Evolutionary conservation across 2,113 vertebrate species (phyloP).

Genomic region (Urocynchramus pylzowi): DNA sequence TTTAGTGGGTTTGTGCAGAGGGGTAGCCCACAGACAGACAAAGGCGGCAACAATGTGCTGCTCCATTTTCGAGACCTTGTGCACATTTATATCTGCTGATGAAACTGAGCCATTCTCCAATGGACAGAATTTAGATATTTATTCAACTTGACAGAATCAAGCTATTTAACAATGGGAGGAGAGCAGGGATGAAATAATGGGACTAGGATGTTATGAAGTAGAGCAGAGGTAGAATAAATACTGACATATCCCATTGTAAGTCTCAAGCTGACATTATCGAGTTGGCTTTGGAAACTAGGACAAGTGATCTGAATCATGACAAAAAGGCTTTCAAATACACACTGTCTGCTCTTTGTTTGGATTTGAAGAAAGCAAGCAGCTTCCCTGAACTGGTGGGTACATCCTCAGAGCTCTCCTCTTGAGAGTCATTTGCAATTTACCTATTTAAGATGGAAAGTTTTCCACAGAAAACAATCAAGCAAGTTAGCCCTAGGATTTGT

Average conservation of each 20-base stretch:
- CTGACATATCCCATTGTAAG: slow-evolving; percentile 45
- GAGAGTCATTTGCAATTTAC: background rate
- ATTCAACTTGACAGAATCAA: slow-evolving; percentile 62
- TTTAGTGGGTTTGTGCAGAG: background rate
- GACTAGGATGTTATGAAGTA: slow-evolving; percentile 1
- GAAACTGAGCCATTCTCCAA: background rate
- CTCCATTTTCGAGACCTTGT: background rate
- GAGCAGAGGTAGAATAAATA: slow-evolving; percentile 49
- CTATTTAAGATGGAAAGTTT: background rate
- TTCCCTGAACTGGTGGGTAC: background rate
- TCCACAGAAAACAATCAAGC: background rate
- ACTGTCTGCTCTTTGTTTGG: slow-evolving; percentile 36
- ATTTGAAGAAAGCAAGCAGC: slow-evolving; percentile 27
- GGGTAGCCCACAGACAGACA: background rate
- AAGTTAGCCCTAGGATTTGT: background rate
- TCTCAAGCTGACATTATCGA: slow-evolving; percentile 10
- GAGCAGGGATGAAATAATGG: slow-evolving; percentile 21
- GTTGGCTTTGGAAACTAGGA: slow-evolving; percentile 47
- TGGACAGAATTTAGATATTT: slow-evolving; percentile 18
- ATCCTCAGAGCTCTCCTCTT: background rate
- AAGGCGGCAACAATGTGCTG: background rate
- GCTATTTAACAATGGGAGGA: slow-evolving; percentile 40
- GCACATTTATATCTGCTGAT: background rate
- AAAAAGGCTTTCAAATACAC: slow-evolving; percentile 52
- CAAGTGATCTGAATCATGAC: slow-evolving; percentile 46